Evolutionary conservation across 2,113 vertebrate species (phyloP), one percentile per base, ranked within the genome.

Genomic region (Tenebrosternarchus preto): DNA sequence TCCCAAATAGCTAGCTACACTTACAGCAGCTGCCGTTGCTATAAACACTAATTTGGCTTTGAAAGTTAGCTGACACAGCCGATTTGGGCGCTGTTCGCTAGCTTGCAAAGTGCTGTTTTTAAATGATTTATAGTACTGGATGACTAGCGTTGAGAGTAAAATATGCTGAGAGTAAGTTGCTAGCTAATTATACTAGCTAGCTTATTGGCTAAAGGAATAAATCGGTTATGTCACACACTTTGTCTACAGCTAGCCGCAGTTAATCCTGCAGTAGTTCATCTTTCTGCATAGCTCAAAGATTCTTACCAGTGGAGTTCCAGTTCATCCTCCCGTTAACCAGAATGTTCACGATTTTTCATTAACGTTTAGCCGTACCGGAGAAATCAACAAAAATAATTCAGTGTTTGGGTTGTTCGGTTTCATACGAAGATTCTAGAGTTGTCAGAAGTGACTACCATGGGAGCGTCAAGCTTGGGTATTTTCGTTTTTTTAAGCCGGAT

Each of bases 281-380:
- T 59, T 33, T 20, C 16, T 46, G 66, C 56, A 56, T 43, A 55
- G 22, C 78, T 27, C 5, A 20, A 66, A 43, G n/a, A 19, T 25
- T 11, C 85, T 86, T 82, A 86, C 85, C 85, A 46, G 82, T n/a
- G 36, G 55, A 79, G 69, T 68, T 84, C 73, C 73, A 76, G 76
- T 64, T 82, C 85, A 86, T 84, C 55, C 74, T 77, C 73, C 8
- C 67, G 22, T 20, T 29, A 24, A 36, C 76, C 69, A 12, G 50
- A 61, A 57, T 53, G 17, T 16, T 43, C 31, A 16, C 29, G 53
- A 22, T 71, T 60, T n/a, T 84, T 22, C 66, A 4, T 63, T 20
- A 75, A 80, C 43, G 2, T 55, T 19, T 50, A 24, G 19, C 0
- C 53, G 24, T n/a, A 31, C 46, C 67, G 27, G 17, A 39, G 24